Evolutionary conservation across 2,797 vertebrate genomes (phyloP), one percentile per base, ranked within the genome.

Genomic region (Eospalax fontanierii): DNA sequence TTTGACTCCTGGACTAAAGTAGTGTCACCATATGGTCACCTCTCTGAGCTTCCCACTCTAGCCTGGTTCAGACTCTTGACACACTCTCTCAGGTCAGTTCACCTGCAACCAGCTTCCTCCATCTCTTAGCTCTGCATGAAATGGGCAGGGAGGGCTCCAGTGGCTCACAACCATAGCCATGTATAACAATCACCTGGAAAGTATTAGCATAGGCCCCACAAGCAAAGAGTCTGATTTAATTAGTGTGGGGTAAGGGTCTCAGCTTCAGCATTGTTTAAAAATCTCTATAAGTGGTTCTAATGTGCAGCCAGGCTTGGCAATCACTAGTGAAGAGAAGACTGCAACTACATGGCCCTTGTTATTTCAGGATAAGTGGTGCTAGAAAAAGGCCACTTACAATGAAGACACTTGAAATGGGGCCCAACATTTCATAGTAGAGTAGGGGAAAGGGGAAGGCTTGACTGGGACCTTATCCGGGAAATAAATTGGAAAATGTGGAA

Each of bases 341-440:
- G 54, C n/a, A 81, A 40, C 87, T 91, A 78, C 65, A 12, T 63
- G 87, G 87, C 84, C 90, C 93, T 93, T 96, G 87, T 89, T 89
- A 83, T 96, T 86, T 89, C 85, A 96, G 71, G 54, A 96, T 79
- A 95, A 96, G 89, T 93, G 92, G 86, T 94, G 21, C 79, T 92
- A 95, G 94, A 94, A 22, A 95, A 95, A 79, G 82, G 66, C 89
- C 71, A 93, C 89, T 97, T 95, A 78, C 59, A 82, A 95, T 59
- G 70, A 97, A 88, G 89, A 73, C 81, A 65, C 90, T 95, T 84
- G 66, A 93, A 92, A 89, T 75, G 33, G 91, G 57, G 63, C 93
- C 35, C 40, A 68, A 94, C 14, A 82, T 85, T 96, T 96, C 79
- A 89, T n/a, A 83, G 54, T 43, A 93, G 76, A 94, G 73, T 68